Evolutionary conservation across 1,140 invertebrate genomes (phyloP), one percentile per base, ranked within the genome.

Genomic region (Megalonaias nervosa): DNA sequence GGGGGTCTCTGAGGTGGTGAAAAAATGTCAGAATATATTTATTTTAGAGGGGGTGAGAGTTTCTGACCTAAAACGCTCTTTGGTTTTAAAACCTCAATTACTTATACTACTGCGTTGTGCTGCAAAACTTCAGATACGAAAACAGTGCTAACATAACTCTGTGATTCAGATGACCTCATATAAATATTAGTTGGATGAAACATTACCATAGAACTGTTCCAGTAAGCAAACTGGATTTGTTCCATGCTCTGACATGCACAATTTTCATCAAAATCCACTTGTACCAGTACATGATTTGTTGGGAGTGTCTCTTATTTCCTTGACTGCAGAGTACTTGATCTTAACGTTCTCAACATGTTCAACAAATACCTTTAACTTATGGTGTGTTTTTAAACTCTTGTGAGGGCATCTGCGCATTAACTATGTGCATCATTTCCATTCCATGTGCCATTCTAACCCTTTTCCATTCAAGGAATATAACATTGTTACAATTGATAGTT

Each of bases 401-500:
- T 55, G 26, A 73, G 17, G 0, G 14, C 55, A 60, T 19, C 19
- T 62, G 6, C 65, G 48, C n/a, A 19, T 78, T 60, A 16, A 67
- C 66, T 15, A 72, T 70, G 17, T 23, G 16, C 64, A 21, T 67
- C 48, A 12, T 67, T 19, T 58, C 69, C 62, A 62, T 72, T 15
- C 75, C 69, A 58, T 58, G 0, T 19, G 21, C 16, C 11, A 62
- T 11, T 4, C 70, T 38, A 57, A 59, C 21, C 58, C 74, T 68
- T 72, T 65, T 76, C 78, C 74, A 77, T 58, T 81, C n/a, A 56
- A 73, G 61, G 64, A 62, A 77, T 57, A 58, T 68, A n/a, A 81
- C 12, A 67, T 31, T n/a, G 16, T 17, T 6, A 21, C 65, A 67
- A 9, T 16, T 21, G 65, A 31, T 31, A 9, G 23, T 70, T 57